phyloP scores from a whole-genome alignment of 2,113 vertebrate genomes.

The Diphyllodes magnificus region DNA sequence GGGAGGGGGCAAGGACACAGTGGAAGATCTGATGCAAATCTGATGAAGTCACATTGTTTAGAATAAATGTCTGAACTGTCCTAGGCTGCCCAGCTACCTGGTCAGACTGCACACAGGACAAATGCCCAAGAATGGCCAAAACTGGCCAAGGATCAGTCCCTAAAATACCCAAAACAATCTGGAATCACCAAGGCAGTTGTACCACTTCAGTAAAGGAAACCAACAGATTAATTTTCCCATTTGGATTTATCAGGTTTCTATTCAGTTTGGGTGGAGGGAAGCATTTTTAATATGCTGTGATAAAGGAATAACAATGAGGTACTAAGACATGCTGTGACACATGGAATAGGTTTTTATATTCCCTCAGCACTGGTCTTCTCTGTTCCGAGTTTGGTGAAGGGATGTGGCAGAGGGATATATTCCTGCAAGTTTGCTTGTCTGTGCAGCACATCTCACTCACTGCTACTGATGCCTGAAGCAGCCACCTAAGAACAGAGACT shows the following conservation, averaged over 20 bases:
- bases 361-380: background rate
- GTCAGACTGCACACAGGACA: background rate
- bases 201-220: background rate
- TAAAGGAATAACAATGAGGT: background rate
- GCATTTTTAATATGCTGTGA: background rate
- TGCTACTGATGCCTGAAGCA: background rate
- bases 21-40: background rate
- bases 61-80: background rate
- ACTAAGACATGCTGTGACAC: background rate
- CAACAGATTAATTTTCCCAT: background rate
- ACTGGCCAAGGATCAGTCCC: background rate
- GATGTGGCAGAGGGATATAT: background rate
- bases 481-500: too few species aligned
- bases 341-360: background rate
- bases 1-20: background rate
- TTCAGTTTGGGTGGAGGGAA: accelerated
- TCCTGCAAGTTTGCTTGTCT: background rate
- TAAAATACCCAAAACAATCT: background rate
- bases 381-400: background rate
- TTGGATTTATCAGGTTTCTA: background rate
- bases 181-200: background rate
- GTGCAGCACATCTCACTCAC: background rate
- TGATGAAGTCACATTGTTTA: background rate
- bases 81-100: background rate
- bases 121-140: background rate